Evolutionary conservation across 2,113 vertebrate species (phyloP).

Genomic region (Poecilia latipinna): DNA sequence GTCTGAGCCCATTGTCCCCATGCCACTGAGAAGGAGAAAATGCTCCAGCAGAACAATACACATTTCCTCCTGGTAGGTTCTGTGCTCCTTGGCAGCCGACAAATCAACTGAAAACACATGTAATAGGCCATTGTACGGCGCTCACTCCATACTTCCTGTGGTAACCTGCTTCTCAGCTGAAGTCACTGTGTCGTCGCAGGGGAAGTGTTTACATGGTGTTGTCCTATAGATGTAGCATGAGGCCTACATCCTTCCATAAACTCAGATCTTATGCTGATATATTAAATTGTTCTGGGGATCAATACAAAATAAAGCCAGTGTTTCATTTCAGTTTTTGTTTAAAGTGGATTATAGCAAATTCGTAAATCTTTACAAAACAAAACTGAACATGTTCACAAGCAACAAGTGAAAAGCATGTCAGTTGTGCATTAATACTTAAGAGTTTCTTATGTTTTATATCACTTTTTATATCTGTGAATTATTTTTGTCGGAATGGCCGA

Average conservation of each 20-base stretch:
- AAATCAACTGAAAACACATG: slow-evolving; percentile 32
- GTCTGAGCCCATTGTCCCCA: slow-evolving; percentile 54
- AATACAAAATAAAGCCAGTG: too few species aligned
- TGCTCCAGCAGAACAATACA: slow-evolving; percentile 61
- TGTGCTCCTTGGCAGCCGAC: slow-evolving; percentile 10
- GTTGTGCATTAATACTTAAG: too few species aligned
- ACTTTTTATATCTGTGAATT: too few species aligned
- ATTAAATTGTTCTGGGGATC: too few species aligned
- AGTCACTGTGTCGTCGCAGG: slow-evolving; percentile 34
- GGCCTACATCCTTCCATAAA: background rate
- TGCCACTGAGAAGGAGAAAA: slow-evolving; percentile 41
- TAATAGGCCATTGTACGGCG: slow-evolving; percentile 56
- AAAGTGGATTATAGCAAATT: too few species aligned
- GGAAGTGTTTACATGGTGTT: slow-evolving; percentile 28
- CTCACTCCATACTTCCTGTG: slow-evolving; percentile 52
- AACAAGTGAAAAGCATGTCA: too few species aligned
- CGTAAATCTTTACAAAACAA: too few species aligned
- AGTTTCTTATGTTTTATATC: too few species aligned
- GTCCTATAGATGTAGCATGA: background rate
- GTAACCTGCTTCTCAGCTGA: slow-evolving; percentile 52
- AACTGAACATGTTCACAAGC: too few species aligned
- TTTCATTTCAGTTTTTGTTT: too few species aligned
- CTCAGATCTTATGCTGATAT: too few species aligned
- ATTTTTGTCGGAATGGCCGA: too few species aligned
- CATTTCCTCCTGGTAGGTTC: slow-evolving; percentile 54